A percentile compares a stretch with the other conserved stretches of the same genome.
These are phyloP conservation scores for Garra rufa DNA, from an alignment of 2,113 vertebrate genomes.

Conservation along the genomic window DNA sequence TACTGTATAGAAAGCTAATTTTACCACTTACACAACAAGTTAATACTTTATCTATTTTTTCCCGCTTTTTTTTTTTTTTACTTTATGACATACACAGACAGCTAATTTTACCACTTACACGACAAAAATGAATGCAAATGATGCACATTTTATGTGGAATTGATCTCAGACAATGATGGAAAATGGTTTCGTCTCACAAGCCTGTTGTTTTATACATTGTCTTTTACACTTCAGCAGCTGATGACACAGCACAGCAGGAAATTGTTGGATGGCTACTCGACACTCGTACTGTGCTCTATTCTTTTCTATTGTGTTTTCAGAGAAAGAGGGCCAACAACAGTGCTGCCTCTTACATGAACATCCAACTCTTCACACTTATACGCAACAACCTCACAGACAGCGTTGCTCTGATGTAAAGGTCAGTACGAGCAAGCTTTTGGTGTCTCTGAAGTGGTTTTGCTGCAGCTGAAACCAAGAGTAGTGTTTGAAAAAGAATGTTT, in stretches of 20 bases:
- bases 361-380: background rate
- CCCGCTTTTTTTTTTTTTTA: background rate
- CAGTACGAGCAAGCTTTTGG: background rate
- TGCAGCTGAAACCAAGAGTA: conserved; percentile 5
- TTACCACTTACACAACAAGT: too few species aligned
- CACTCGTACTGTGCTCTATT: background rate
- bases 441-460: background rate
- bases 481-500: background rate
- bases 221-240: background rate
- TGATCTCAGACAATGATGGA: background rate
- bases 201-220: background rate
- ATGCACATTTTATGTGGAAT: background rate
- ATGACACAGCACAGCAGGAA: background rate
- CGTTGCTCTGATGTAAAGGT: conserved; percentile 22
- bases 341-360: background rate
- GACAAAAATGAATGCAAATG: background rate
- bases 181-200: background rate
- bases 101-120: too few species aligned
- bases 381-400: background rate
- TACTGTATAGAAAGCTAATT: too few species aligned
- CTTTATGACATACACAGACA: too few species aligned
- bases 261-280: background rate
- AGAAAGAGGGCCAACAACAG: background rate
- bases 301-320: conserved; percentile 15
- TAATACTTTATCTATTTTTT: too few species aligned